A percentile compares a stretch with the other conserved stretches of the same genome.
These are phyloP conservation scores for Rhizomys pruinosus DNA, from an alignment of 2,113 vertebrate species.

Conservation along the genomic window DNA sequence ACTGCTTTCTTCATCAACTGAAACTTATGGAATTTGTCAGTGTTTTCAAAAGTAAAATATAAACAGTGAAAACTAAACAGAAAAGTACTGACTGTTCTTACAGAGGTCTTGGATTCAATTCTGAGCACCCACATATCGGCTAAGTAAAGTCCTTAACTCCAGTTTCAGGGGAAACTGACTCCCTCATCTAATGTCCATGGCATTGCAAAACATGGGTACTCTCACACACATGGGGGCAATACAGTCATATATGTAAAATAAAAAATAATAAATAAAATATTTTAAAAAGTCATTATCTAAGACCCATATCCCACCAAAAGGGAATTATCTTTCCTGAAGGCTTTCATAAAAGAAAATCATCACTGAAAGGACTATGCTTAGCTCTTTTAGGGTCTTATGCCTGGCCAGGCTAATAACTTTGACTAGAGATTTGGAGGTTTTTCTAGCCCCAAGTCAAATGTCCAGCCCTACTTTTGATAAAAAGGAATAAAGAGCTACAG, in stretches of 20 bases:
- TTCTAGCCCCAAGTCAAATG: neutral
- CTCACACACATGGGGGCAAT: no score
- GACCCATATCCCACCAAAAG: neutral
- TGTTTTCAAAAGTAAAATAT: constrained; percentile 45
- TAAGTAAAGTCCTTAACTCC: no score
- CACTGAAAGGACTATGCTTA: neutral
- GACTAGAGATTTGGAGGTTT: neutral
- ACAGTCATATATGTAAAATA: no score
- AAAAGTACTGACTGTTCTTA: no score
- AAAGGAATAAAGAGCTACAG: neutral
- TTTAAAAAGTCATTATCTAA: neutral
- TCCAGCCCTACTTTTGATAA: neutral
- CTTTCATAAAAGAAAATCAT: neutral
- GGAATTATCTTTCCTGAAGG: neutral
- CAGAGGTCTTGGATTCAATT: no score
- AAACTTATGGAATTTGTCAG: constrained; percentile 52
- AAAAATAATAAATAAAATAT: no score
- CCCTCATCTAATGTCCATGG: no score
- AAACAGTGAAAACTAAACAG: constrained; percentile 25
- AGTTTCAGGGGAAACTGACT: no score
- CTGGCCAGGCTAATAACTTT: neutral
- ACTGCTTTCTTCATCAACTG: constrained; percentile 20
- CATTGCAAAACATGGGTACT: no score
- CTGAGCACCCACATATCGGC: no score
- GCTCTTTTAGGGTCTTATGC: neutral